Evolutionary conservation across 2,113 vertebrate genomes (phyloP).

Genomic region (Promerops cafer): DNA sequence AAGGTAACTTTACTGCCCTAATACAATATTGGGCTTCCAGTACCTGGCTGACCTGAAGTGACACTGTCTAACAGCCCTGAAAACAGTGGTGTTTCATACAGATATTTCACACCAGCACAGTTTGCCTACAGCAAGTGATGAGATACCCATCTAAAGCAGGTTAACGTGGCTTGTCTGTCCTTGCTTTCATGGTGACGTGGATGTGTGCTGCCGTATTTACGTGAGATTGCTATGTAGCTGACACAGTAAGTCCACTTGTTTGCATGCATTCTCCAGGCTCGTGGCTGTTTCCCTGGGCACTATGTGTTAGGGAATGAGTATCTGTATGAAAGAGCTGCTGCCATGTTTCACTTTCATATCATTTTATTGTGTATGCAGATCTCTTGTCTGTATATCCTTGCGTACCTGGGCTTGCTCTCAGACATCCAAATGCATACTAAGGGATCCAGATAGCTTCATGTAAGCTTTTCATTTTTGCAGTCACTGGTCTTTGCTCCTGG

Average conservation of each 20-base stretch:
- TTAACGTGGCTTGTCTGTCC: neutral
- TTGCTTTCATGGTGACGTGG: neutral
- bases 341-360: neutral
- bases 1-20: neutral
- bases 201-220: neutral
- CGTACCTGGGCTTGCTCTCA: neutral
- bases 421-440: neutral
- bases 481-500: constrained; percentile 32
- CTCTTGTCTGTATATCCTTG: neutral
- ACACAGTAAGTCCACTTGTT: constrained; percentile 4
- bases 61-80: neutral
- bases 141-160: neutral
- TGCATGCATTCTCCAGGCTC: neutral
- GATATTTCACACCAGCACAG: constrained; percentile 13
- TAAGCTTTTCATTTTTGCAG: neutral
- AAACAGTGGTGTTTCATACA: neutral
- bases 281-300: constrained; percentile 23
- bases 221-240: neutral
- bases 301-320: neutral
- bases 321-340: constrained; percentile 50
- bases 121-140: neutral
- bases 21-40: neutral
- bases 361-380: neutral
- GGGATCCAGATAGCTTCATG: neutral
- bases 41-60: neutral